A percentile compares a stretch with the other conserved stretches of the same genome.
Evolutionary conservation across 2,113 vertebrate species (phyloP).

Genomic region (Neogobius melanostomus): DNA sequence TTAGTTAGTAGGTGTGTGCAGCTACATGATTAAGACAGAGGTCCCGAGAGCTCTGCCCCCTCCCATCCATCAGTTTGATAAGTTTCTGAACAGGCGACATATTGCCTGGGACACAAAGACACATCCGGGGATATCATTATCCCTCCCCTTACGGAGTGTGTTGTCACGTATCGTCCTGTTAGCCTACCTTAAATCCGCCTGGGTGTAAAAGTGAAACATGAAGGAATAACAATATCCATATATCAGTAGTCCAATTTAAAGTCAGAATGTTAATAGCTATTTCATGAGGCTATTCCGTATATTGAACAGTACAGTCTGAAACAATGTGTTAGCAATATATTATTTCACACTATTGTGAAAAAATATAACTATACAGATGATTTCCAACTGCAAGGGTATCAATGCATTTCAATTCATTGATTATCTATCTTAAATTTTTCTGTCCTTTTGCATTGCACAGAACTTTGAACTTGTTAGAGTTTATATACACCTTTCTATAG

Average conservation of each 20-base stretch:
- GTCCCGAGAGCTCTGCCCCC: conserved; percentile 80
- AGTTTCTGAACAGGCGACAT: conserved; percentile 90
- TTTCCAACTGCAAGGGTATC: no score
- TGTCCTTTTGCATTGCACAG: background rate
- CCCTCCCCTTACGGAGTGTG: conserved; percentile 75
- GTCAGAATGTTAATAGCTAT: background rate
- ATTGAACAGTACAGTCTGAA: background rate
- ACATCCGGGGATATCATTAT: conserved; percentile 85
- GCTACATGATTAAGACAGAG: conserved; percentile 86
- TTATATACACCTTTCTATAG: background rate
- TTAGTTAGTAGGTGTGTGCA: conserved; percentile 16
- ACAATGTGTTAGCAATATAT: no score
- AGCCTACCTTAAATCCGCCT: background rate
- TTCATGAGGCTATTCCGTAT: background rate
- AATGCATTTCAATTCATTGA: no score
- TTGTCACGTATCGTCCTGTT: conserved; percentile 66
- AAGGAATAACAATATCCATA: background rate
- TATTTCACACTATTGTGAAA: no score
- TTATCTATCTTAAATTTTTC: background rate
- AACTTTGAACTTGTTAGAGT: background rate
- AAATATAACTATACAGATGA: no score
- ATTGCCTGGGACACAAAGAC: conserved; percentile 86
- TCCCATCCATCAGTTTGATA: conserved; percentile 93
- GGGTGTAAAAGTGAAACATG: background rate
- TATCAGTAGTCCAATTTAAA: background rate